Base-by-base conservation (phyloP, 2,113 vertebrate species). In the Sander vitreus region DNA sequence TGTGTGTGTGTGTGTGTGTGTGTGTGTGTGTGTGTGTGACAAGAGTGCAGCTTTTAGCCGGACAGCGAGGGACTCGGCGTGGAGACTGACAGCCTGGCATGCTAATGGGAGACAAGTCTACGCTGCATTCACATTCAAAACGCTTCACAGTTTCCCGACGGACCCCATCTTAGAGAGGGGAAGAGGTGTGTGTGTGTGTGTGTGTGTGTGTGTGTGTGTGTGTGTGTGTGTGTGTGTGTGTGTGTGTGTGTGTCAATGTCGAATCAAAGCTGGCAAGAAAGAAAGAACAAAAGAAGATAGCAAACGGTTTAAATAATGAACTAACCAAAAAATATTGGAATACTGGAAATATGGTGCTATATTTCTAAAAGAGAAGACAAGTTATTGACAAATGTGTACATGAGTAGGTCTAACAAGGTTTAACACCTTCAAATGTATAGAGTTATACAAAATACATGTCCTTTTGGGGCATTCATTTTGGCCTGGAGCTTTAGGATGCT, bases 81-180 rank as follows among this genome's bases (percentile, higher is more conserved):
- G 15, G 67, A 75, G 59, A 71, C 27, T 14, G 74, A 81, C 81
- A 85, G 89, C 54, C 54, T 55, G 50, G 83, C 85, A 80, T 85
- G 87, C 85, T 86, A 86, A 90, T 84, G 43, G 58, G 54, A 51
- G 66, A 65, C 60, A 80, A 77, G 79, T 81, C 84, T 59, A 33
- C 10, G 21, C 75, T 58, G 63, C 80, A 85, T 86, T 87, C 54
- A 47, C 72, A 87, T 87, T 88, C 78, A 74, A 76, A 91, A 88
- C 85, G 81, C 81, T 71, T 80, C 75, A 83, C 80, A 55, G 72
- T 1, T 1, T 79, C 71, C 72, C 77, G 82, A 73, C 23, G 14
- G 78, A 55, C 51, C 67, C 74, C 19, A 53, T 73, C 81, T 60
- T 60, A 54, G 30, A 59, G 45, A 59, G 43, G 43, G 12, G 39